These are phyloP conservation scores for Thermophis baileyi DNA, from an alignment of 2,113 vertebrate species.

Conservation along the genomic window DNA sequence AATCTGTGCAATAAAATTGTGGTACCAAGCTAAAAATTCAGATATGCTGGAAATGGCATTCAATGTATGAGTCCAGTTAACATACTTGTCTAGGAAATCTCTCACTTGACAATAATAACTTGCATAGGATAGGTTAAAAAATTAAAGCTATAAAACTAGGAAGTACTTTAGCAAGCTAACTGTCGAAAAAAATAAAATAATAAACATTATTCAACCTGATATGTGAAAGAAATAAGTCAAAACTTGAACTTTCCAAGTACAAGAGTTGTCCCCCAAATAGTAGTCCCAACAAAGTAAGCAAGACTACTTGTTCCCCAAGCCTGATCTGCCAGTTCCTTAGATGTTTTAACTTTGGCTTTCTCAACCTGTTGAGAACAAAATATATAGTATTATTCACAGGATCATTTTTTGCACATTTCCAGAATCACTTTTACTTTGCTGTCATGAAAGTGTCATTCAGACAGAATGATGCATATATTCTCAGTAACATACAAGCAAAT, in stretches of 20 bases:
- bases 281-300: conserved; percentile 52
- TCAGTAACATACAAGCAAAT: conserved; percentile 22
- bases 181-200: neutral
- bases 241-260: neutral
- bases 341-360: neutral
- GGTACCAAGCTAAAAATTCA: no score
- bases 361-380: conserved; percentile 50
- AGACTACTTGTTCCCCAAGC: conserved; percentile 64
- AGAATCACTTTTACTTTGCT: conserved; percentile 32
- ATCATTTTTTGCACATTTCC: conserved; percentile 49
- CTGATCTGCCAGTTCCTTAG: neutral
- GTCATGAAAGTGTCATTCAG: conserved; percentile 26
- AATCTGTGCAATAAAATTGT: neutral
- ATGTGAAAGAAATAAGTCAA: neutral
- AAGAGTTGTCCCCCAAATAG: conserved; percentile 17
- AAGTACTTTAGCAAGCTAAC: neutral
- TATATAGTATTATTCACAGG: conserved; percentile 54
- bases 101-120: neutral
- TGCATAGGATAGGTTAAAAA: neutral
- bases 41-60: neutral
- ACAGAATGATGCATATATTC: conserved; percentile 27
- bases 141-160: neutral
- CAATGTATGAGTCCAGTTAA: neutral
- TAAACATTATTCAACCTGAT: neutral
- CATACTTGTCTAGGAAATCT: neutral